Conservation (phyloP, 1,140 invertebrate genomes). For the Hermetia illucens region DNA sequence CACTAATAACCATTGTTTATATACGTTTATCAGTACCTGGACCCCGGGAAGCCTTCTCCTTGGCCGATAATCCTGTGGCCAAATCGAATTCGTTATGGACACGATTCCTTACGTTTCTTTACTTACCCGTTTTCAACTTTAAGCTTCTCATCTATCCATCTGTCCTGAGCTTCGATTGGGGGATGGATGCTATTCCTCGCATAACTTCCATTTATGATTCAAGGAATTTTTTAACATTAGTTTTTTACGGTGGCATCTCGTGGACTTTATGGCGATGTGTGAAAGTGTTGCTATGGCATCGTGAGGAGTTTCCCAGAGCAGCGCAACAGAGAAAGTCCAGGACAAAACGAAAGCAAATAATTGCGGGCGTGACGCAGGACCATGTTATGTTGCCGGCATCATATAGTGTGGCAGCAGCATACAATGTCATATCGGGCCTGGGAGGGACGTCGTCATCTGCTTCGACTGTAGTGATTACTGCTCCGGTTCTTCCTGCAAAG, state of each 20-base stretch:
- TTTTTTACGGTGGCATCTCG: conserved; percentile 51
- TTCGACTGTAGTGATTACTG: no score
- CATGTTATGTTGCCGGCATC: no score
- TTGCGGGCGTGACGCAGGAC: no score
- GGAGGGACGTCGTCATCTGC: no score
- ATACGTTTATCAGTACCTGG: conserved; percentile 46
- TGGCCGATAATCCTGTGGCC: conserved; percentile 81
- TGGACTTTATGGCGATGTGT: conserved; percentile 31
- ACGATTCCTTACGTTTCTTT: conserved; percentile 69
- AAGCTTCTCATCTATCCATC: conserved; percentile 67
- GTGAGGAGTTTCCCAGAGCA: neutral
- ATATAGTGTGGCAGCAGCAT: neutral
- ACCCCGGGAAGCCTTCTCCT: conserved; percentile 62
- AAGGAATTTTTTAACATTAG: conserved; percentile 53
- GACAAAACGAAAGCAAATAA: neutral
- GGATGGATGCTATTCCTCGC: conserved; percentile 82
- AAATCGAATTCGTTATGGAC: conserved; percentile 53
- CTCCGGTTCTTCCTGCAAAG: neutral
- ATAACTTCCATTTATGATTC: conserved; percentile 57
- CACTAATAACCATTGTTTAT: conserved; percentile 40
- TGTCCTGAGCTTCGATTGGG: conserved; percentile 86
- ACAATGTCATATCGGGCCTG: neutral
- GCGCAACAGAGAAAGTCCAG: conserved; percentile 1
- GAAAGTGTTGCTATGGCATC: conserved; percentile 6
- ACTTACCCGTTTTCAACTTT: conserved; percentile 77